Conservation (phyloP, 2,888 invertebrate species). For the Archips xylosteana region DNA sequence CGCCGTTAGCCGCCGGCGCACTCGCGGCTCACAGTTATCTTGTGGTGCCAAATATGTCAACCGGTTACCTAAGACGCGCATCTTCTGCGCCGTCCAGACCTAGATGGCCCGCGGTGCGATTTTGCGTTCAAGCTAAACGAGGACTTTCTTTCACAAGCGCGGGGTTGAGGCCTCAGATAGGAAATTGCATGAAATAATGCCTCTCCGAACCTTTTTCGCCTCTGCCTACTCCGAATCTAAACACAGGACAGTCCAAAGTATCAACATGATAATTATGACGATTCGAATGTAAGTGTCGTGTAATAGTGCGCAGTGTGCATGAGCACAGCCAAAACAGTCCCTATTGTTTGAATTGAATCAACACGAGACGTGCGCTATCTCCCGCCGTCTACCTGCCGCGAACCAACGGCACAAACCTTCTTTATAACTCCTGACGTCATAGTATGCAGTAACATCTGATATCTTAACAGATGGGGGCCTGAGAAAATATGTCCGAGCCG, state of each 20-base stretch:
- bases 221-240: too few relatives aligned
- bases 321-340: not conserved
- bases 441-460: constrained; percentile 28
- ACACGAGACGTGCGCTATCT: not conserved
- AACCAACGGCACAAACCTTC: not conserved
- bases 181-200: not conserved
- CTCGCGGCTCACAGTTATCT: constrained; percentile 13
- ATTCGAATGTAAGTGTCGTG: not conserved
- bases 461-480: constrained; percentile 25
- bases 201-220: not conserved
- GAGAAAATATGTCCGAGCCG: not conserved
- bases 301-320: not conserved
- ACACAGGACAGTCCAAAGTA: too few relatives aligned
- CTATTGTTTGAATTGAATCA: not conserved
- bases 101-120: not conserved
- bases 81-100: not conserved
- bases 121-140: not conserved
- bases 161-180: not conserved
- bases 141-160: too few relatives aligned
- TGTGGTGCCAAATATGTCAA: constrained; percentile 14
- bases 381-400: not conserved
- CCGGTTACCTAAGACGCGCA: constrained; percentile 8
- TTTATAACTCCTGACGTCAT: constrained; percentile 15
- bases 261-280: not conserved
- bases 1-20: not conserved